Evolutionary conservation across 2,113 vertebrate genomes (phyloP).

Genomic region (Colinus virginianus): DNA sequence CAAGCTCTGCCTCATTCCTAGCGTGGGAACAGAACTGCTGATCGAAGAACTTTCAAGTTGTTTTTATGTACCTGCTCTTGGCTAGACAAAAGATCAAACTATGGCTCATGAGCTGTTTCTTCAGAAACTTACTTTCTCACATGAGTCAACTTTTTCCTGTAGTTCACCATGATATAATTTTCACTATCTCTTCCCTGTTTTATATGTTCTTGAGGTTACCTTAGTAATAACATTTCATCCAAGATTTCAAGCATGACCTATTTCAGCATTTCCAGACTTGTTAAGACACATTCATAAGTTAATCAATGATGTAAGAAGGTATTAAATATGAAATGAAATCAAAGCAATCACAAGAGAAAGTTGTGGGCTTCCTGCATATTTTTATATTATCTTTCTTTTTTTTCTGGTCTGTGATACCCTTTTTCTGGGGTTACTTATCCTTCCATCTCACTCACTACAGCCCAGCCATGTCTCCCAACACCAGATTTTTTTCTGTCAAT

Average conservation of each 20-base stretch:
- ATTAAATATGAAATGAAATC: not conserved
- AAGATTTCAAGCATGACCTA: not conserved
- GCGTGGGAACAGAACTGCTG: slow-evolving; percentile 32
- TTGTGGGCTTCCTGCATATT: not conserved
- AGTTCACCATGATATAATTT: not conserved
- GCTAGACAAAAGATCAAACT: not conserved
- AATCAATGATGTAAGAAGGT: not conserved
- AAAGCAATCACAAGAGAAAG: not conserved
- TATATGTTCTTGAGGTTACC: not conserved
- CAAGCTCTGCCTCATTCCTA: slow-evolving; percentile 1
- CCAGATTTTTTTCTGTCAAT: not conserved
- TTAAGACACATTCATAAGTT: not conserved
- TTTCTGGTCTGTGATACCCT: not conserved
- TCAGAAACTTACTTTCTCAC: slow-evolving; percentile 16
- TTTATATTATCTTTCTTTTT: not conserved
- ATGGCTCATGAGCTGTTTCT: not conserved
- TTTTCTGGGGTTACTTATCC: not conserved
- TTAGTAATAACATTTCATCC: not conserved
- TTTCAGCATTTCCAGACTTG: not conserved
- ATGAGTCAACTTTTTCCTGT: not conserved
- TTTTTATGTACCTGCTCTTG: not conserved
- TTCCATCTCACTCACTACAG: not conserved
- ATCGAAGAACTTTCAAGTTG: slow-evolving; percentile 16
- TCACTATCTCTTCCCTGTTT: not conserved
- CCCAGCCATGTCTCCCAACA: not conserved